Evolutionary conservation across 2,888 invertebrate species (phyloP).

Genomic region (Plutella xylostella): DNA sequence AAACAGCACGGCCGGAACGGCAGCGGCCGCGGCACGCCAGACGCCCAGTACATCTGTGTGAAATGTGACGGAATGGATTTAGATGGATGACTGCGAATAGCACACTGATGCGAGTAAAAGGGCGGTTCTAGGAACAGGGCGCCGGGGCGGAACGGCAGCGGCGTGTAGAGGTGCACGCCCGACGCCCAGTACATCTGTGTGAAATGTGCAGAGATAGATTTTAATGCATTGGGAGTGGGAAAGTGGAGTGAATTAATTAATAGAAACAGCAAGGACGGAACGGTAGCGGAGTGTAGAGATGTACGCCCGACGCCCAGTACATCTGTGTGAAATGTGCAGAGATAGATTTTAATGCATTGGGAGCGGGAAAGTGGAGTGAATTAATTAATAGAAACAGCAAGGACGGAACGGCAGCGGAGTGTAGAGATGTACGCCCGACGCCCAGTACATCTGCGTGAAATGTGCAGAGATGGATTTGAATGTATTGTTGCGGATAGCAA

Average conservation of each 20-base stretch:
- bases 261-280: no score
- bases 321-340: no score
- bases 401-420: constrained; percentile 90
- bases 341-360: no score
- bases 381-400: no score
- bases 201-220: no score
- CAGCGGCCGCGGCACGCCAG: constrained; percentile 88
- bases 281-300: constrained; percentile 91
- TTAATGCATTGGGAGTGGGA: no score
- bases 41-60: constrained; percentile 86
- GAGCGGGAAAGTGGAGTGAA: no score
- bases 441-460: constrained; percentile 86
- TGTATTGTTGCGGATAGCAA: no score
- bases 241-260: no score
- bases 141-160: constrained; percentile 88
- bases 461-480: no score
- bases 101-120: constrained; percentile 90
- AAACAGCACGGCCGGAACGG: constrained; percentile 86
- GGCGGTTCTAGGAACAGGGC: constrained; percentile 84
- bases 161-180: constrained; percentile 89
- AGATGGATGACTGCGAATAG: no score
- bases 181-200: constrained; percentile 85
- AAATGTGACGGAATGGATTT: no score
- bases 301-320: constrained; percentile 89
- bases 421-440: constrained; percentile 87